A percentile compares a stretch with the other conserved stretches of the same genome.
Conservation (phyloP, 2,797 vertebrate genomes). For the Acomys russatus region DNA sequence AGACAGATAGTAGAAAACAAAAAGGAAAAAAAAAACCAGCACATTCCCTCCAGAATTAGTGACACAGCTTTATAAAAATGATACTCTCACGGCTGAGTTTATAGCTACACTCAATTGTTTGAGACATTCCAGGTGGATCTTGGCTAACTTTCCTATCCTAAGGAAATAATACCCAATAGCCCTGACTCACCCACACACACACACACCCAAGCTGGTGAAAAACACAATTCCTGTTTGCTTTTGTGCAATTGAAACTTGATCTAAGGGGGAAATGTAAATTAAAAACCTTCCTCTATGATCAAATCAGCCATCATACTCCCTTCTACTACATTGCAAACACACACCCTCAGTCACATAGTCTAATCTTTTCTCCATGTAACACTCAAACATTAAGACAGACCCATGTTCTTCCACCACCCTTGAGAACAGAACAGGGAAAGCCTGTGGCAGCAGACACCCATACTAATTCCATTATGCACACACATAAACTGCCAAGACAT, state of each 20-base stretch:
- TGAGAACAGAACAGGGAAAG: constrained; percentile 59
- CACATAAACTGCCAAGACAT: constrained; percentile 34
- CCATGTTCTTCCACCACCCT: constrained; percentile 1
- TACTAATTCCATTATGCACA: constrained; percentile 27
- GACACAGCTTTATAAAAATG: background rate
- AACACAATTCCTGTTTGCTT: background rate
- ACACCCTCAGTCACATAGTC: background rate
- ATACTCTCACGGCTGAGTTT: constrained; percentile 14
- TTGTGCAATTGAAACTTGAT: constrained; percentile 13
- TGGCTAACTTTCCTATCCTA: background rate
- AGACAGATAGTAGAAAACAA: constrained; percentile 4
- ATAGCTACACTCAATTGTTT: background rate
- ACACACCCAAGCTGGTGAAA: constrained; percentile 23
- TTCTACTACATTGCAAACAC: background rate
- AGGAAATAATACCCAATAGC: background rate
- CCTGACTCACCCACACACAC: no score
- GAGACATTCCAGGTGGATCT: background rate
- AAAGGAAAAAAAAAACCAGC: background rate
- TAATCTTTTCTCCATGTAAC: constrained; percentile 6
- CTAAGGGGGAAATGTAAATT: background rate
- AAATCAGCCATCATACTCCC: background rate
- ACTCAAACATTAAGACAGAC: constrained; percentile 75
- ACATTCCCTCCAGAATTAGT: background rate
- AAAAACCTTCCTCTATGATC: background rate
- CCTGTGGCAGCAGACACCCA: constrained; percentile 8